Evolutionary conservation across 2,113 vertebrate genomes (phyloP).

Genomic region (Coregonus clupeaformis): DNA sequence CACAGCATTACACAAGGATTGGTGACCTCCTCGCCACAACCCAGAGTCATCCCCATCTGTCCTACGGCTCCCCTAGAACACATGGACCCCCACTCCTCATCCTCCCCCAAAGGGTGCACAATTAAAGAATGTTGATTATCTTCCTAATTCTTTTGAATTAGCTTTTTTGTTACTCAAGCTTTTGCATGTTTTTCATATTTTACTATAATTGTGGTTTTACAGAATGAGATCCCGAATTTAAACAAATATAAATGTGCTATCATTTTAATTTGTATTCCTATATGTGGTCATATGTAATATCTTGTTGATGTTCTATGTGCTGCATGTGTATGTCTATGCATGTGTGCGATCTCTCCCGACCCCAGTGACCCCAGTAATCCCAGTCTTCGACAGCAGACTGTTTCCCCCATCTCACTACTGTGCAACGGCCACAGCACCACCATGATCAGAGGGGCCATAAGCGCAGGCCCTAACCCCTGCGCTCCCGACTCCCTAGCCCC

Average conservation of each 20-base stretch:
- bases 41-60: conserved; percentile 38
- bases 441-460: conserved; percentile 70
- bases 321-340: too few species aligned
- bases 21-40: conserved; percentile 42
- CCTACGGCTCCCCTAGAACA: background rate
- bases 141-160: too few species aligned
- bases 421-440: conserved; percentile 43
- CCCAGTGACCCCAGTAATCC: conserved; percentile 47
- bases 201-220: background rate
- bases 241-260: too few species aligned
- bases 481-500: too few species aligned
- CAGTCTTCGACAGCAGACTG: conserved; percentile 35
- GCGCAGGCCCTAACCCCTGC: conserved; percentile 39
- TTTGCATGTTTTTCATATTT: background rate
- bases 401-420: conserved; percentile 51
- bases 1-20: conserved; percentile 43
- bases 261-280: too few species aligned
- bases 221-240: too few species aligned
- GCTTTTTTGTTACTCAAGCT: too few species aligned
- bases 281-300: too few species aligned
- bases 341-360: conserved; percentile 38
- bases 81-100: background rate
- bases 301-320: too few species aligned
- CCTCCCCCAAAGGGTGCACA: background rate
- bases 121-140: too few species aligned